phyloP scores from a whole-genome alignment of 2,797 vertebrate species.

The Rhodeus uyekii region DNA sequence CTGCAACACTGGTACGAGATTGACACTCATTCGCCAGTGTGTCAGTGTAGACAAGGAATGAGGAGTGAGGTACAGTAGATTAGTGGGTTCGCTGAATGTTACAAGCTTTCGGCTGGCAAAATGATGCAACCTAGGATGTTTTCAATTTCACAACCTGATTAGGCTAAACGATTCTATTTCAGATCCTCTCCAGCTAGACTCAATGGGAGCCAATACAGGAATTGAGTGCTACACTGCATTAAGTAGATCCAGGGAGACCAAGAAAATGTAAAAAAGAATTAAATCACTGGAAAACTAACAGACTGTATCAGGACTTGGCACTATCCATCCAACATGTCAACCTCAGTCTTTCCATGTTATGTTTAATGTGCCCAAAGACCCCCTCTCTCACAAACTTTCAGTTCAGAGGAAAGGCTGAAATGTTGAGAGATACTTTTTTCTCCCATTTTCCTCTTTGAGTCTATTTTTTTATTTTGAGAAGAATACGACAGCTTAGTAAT shows the following conservation, averaged over 20 bases:
- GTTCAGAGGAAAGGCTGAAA: constrained; percentile 40
- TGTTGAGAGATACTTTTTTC: constrained; percentile 7
- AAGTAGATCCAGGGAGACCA: constrained; percentile 56
- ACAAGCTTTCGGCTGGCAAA: constrained; percentile 18
- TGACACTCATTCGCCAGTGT: constrained; percentile 13
- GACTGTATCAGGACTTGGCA: constrained; percentile 69
- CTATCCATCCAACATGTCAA: constrained; percentile 53
- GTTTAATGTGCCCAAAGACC: constrained; percentile 62
- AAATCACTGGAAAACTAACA: constrained; percentile 59
- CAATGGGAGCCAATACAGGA: constrained; percentile 44
- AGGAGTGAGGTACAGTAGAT: background rate
- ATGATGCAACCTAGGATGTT: constrained; percentile 59
- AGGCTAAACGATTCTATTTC: constrained; percentile 36
- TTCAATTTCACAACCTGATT: constrained; percentile 54
- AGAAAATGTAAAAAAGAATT: constrained; percentile 41
- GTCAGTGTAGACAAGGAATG: background rate
- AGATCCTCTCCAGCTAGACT: constrained; percentile 37
- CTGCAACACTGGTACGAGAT: constrained; percentile 14
- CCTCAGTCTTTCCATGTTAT: constrained; percentile 77
- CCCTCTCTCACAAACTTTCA: constrained; percentile 45
- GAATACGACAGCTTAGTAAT: constrained; percentile 10
- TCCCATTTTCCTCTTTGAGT: background rate
- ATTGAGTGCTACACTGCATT: constrained; percentile 49
- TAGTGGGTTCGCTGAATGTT: constrained; percentile 19
- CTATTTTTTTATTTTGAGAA: background rate